Evolutionary conservation across 2,113 vertebrate genomes (phyloP), one percentile per base, ranked within the genome.

Genomic region (Antennarius striatus): DNA sequence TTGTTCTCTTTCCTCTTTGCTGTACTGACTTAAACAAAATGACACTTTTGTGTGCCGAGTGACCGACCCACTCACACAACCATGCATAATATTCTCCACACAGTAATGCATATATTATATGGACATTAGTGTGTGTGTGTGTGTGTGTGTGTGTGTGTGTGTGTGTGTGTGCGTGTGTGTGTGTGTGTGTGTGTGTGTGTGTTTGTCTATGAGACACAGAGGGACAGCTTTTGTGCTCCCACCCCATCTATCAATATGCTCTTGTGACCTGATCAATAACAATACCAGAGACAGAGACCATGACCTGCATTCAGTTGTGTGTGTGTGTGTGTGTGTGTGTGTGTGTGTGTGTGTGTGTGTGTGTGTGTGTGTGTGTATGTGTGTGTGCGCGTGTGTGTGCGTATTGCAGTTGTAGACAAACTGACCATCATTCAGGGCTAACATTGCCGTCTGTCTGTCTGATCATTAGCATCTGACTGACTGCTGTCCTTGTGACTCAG

Each of bases 251-350:
- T 91, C 89, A 70, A 91, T 91, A 84, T 45, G 60, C 79, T 86
- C 56, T 73, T 76, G 67, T 85, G 85, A 85, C 56, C 66, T 32
- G 72, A 89, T 91, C 89, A 56, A 91, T 91, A 74, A 46, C 73
- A 81, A 84, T 65, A 79, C 40, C 83, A 82, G 64, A 82, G 81
- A 68, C 75, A 10, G 65, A 48, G 49, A 64, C 75, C 72, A 64
- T 91, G 89, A 88, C 89, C 89, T 84, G 84, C 69, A 90, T 89
- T 89, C 79, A 73, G 62, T 64, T 75, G 53, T 43, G 47, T 74
- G 63, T 13, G 43, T 17, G 14, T 56, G 43, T 50, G 65, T 45
- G 52, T 28, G 55, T 57, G 46, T 22, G 61, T 42, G 66, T 60
- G 58, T 17, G 12, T 63, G 66, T 52, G 14, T 52, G 13, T 52